A percentile compares a stretch with the other conserved stretches of the same genome.
These are phyloP conservation scores for Oncorhynchus masou DNA, from an alignment of 2,113 vertebrate genomes.

Conservation along the genomic window DNA sequence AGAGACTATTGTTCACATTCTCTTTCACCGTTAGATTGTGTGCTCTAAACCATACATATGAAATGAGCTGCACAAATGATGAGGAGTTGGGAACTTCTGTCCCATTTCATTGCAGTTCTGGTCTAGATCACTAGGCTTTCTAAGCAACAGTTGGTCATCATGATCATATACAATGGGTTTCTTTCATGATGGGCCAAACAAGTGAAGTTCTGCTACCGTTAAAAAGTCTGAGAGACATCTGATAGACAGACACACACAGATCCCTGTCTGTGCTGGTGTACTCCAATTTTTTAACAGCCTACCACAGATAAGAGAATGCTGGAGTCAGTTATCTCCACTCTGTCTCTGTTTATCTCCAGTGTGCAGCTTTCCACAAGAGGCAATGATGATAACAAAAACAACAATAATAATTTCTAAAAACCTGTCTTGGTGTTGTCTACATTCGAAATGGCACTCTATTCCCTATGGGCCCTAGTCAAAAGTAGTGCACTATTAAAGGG, in stretches of 20 bases:
- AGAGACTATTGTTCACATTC: conserved; percentile 36
- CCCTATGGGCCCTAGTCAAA: too few relatives aligned
- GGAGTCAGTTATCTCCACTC: background rate
- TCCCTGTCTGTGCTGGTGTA: background rate
- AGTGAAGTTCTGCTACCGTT: background rate
- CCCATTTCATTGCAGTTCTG: conserved; percentile 17
- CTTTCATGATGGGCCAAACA: background rate
- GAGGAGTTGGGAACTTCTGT: background rate
- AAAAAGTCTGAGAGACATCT: background rate
- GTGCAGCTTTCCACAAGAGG: background rate
- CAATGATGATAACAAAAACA: background rate
- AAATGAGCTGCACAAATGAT: conserved; percentile 9
- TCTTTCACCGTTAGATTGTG: conserved; percentile 10
- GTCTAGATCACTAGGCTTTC: conserved; percentile 10
- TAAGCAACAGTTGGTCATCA: background rate
- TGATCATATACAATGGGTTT: background rate
- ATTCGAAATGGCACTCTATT: too few relatives aligned
- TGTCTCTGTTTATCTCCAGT: conserved; percentile 12
- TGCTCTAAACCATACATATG: conserved; percentile 6
- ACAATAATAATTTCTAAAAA: too few relatives aligned
- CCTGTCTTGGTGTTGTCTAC: background rate
- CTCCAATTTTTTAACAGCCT: background rate
- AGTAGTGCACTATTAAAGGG: too few relatives aligned
- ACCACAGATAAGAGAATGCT: conserved; percentile 7
- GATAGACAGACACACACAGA: background rate